Evolutionary conservation across 2,888 invertebrate genomes (phyloP).

Genomic region (Graphium colonna): DNA sequence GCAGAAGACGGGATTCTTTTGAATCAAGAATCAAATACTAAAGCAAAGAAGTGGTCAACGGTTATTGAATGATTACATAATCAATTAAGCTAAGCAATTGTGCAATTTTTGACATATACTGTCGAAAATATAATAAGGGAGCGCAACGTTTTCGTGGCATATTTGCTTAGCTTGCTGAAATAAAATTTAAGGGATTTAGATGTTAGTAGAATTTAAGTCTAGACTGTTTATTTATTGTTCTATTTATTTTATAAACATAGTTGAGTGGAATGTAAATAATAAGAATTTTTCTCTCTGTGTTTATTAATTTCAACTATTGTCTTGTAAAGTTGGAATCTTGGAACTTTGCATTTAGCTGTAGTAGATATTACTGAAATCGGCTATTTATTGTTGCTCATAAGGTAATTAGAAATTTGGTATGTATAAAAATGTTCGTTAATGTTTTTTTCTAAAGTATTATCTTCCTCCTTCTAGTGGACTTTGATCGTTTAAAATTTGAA

Average conservation of each 20-base stretch:
- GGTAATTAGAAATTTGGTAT: neutral
- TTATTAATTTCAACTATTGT: slow-evolving; percentile 32
- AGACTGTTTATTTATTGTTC: slow-evolving; percentile 69
- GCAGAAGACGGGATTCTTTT: neutral
- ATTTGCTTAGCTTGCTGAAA: slow-evolving; percentile 6
- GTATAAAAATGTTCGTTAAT: too few species aligned
- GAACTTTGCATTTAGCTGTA: neutral
- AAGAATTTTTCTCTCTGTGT: slow-evolving; percentile 47
- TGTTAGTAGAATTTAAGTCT: slow-evolving; percentile 37
- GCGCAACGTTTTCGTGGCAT: neutral
- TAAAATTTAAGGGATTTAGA: slow-evolving; percentile 37
- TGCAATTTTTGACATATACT: neutral
- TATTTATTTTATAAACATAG: slow-evolving; percentile 61
- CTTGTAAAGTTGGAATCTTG: neutral
- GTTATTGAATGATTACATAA: slow-evolving; percentile 1
- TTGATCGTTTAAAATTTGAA: too few species aligned
- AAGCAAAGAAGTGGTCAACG: neutral
- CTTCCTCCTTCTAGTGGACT: too few species aligned
- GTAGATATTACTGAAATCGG: slow-evolving; percentile 16
- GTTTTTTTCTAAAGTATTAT: too few species aligned
- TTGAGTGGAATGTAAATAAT: slow-evolving; percentile 66
- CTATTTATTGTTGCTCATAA: slow-evolving; percentile 5
- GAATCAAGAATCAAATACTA: neutral
- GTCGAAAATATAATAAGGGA: neutral
- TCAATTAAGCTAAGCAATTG: slow-evolving; percentile 8